Evolutionary conservation across 2,113 vertebrate species (phyloP).

Genomic region (Halichoerus grypus): DNA sequence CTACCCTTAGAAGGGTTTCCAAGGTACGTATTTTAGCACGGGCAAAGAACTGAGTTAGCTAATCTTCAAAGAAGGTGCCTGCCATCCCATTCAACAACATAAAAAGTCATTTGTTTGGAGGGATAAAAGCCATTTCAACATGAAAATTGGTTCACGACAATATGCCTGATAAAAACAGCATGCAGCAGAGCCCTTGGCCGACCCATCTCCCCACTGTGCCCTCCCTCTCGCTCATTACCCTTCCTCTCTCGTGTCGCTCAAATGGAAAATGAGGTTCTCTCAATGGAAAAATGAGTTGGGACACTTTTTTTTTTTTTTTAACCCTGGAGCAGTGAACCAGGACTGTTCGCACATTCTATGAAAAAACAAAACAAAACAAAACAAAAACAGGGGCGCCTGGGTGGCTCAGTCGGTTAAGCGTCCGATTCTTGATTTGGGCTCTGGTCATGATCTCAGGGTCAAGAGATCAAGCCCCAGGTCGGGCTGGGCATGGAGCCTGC

Average conservation of each 20-base stretch:
- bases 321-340: neutral
- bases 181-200: neutral
- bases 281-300: neutral
- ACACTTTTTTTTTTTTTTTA: neutral
- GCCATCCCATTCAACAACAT: constrained; percentile 43
- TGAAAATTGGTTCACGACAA: constrained; percentile 71
- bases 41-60: constrained; percentile 14
- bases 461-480: neutral
- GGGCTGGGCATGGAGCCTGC: neutral
- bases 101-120: constrained; percentile 67
- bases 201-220: neutral
- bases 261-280: constrained; percentile 33
- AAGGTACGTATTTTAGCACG: neutral
- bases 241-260: neutral
- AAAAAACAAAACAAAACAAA: neutral
- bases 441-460: too few relatives aligned
- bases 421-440: neutral
- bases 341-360: neutral
- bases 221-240: neutral
- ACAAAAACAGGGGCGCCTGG: neutral
- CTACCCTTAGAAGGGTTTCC: neutral
- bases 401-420: neutral
- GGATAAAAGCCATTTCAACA: constrained; percentile 61
- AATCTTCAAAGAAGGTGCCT: constrained; percentile 7
- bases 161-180: constrained; percentile 51